Evolutionary conservation across 2,797 vertebrate genomes (phyloP), one percentile per base, ranked within the genome.

Genomic region (Ispidina lecontei): DNA sequence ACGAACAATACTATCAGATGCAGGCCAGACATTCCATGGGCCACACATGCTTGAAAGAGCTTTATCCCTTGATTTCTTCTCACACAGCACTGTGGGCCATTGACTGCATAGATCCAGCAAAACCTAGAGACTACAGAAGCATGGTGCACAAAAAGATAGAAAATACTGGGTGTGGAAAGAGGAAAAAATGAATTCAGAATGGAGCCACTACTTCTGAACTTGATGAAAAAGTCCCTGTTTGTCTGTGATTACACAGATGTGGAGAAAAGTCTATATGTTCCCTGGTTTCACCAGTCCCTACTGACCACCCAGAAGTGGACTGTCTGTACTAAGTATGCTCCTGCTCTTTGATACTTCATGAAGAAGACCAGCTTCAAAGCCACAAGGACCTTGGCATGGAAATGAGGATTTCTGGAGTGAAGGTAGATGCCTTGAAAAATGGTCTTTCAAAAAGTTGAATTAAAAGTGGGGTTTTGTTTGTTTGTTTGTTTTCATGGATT

Each of bases 211-310:
- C 21, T 51, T 33, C 43, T 67, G 29, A 74, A 74, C 13, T 25
- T 18, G 25, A 71, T 8, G 14, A 35, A 74, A 70, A 73, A 56
- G 20, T 10, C 19, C 60, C 15, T 69, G 4, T 54, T 70, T 74
- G 58, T 1, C 26, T 90, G 16, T 25, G 14, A 58, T 41, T 33
- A 49, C 3, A 9, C 26, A 69, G 17, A 0, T 0, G 0, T 20
- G 4, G 12, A 93, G 26, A 81, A 69, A 80, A 51, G 26, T 33
- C 13, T 55, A 10, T 1, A 3, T 4, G 6, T 51, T 31, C 25
- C 10, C 21, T 51, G 29, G 12, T 74, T 68, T 51, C 16, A 3
- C 12, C 3, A 15, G 6, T 58, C 13, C 28, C 10, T 4, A 2
- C 13, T 41, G 21, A 46, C 20, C 64, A 18, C 25, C 5, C 1